Evolutionary conservation across 2,888 invertebrate species (phyloP).

Genomic region (Pocota personata): DNA sequence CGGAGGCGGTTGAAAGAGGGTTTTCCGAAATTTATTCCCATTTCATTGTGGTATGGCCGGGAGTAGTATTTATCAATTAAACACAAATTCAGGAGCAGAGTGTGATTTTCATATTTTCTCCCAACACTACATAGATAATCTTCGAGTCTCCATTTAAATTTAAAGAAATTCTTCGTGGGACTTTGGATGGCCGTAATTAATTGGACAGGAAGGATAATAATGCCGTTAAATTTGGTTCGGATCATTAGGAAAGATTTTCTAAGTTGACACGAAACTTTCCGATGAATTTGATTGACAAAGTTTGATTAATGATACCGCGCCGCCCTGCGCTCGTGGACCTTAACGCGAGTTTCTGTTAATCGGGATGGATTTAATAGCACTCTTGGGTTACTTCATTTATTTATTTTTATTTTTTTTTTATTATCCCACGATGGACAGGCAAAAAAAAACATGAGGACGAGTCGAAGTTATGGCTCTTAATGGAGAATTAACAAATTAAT

Average conservation of each 20-base stretch:
- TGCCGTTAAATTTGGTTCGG: slow-evolving; percentile 39
- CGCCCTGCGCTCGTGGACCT: neutral
- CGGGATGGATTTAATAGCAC: slow-evolving; percentile 23
- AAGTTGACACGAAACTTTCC: slow-evolving; percentile 51
- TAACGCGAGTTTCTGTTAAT: slow-evolving; percentile 6
- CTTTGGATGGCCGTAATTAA: slow-evolving; percentile 24
- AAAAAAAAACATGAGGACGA: slow-evolving; percentile 10
- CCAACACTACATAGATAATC: neutral
- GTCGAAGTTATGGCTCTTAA: slow-evolving; percentile 35
- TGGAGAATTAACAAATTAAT: slow-evolving; percentile 58
- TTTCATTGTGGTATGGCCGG: slow-evolving; percentile 21
- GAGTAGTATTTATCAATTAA: slow-evolving; percentile 28
- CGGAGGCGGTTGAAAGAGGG: slow-evolving; percentile 7
- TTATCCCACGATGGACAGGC: neutral
- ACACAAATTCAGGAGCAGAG: slow-evolving; percentile 20
- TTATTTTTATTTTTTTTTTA: neutral
- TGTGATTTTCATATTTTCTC: slow-evolving; percentile 22
- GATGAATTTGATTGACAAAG: slow-evolving; percentile 61
- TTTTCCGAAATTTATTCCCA: slow-evolving; percentile 12
- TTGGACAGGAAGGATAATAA: slow-evolving; percentile 50
- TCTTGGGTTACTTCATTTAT: slow-evolving; percentile 36
- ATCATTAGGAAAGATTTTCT: slow-evolving; percentile 52
- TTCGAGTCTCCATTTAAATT: slow-evolving; percentile 6
- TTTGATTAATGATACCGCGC: slow-evolving; percentile 51
- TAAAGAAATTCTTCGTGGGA: neutral